Base-by-base conservation (phyloP, 1,140 invertebrate species). In the Druon quercuslanigerum region DNA sequence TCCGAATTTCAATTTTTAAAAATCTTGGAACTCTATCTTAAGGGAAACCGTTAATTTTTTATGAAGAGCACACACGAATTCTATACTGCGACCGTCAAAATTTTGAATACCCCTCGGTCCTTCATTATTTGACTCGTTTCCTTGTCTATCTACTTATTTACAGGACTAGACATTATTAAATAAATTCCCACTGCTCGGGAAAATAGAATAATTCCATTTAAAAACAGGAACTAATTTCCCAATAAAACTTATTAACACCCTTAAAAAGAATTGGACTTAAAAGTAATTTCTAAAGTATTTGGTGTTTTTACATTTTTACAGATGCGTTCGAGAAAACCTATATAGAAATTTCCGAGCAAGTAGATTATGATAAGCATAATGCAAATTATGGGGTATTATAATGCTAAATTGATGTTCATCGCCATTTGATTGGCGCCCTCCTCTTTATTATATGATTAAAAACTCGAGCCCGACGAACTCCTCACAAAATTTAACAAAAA, bases 81-180 rank as follows among this genome's bases (percentile, higher is more conserved):
- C 4, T n/a, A 56, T 16, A 50, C n/a, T 16, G 16, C 13, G 40
- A n/a, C 9, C 14, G 51, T 33, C 25, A 51, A 72, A 78, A 46
- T 72, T 14, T 71, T 40, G 12, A 73, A 54, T 17, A 12, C 40
- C 9, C 40, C 9, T 46, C 1, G 6, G 6, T 20, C 50, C 19
- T 60, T 74, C 72, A 56, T 46, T 52, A 14, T 71, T 17, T 40
- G 60, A 66, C 60, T 40, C 60, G 33, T 40, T 66, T 66, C 74
- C 76, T 79, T 73, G 57, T 56, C 72, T 83, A 81, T n/a, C 73
- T 85, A 84, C 60, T 74, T 86, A 86, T 86, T 82, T 84, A 86
- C 79, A 84, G 78, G 84, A 86, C 84, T 85, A 86, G 85, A 86
- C 51, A 80, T 85, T 84, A 79, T 71, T 83, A 81, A 80, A 17